Evolutionary conservation across 2,888 invertebrate genomes (phyloP).

Genomic region (Sturmia bella): DNA sequence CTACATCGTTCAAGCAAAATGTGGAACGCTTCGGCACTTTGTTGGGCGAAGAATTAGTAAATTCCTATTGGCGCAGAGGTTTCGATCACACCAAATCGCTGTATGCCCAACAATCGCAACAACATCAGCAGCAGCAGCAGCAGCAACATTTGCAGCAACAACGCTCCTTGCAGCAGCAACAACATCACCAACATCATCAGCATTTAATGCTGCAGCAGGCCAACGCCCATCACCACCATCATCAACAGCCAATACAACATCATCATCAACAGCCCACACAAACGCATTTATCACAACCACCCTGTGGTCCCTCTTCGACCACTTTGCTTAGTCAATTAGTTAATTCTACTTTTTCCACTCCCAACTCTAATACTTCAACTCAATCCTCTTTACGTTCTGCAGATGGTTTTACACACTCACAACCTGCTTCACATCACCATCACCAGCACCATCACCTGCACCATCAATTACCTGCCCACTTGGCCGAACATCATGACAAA

Average conservation of each 20-base stretch:
- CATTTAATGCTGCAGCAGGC: slow-evolving; percentile 67
- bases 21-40: slow-evolving; percentile 88
- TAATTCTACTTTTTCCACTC: slow-evolving; percentile 80
- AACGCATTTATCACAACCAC: slow-evolving; percentile 70
- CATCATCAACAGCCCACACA: slow-evolving; percentile 68
- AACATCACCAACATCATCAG: slow-evolving; percentile 70
- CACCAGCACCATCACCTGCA: slow-evolving; percentile 70
- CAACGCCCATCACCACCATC: slow-evolving; percentile 70
- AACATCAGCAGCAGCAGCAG: slow-evolving; percentile 52
- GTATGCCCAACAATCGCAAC: slow-evolving; percentile 76
- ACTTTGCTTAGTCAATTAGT: slow-evolving; percentile 82
- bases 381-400: slow-evolving; percentile 77
- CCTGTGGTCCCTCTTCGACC: slow-evolving; percentile 82
- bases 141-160: slow-evolving; percentile 77
- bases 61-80: slow-evolving; percentile 89
- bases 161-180: slow-evolving; percentile 64
- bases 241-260: slow-evolving; percentile 56
- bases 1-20: slow-evolving; percentile 80
- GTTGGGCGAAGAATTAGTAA: slow-evolving; percentile 90
- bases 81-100: slow-evolving; percentile 83
- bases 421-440: slow-evolving; percentile 69
- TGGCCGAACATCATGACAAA: slow-evolving; percentile 73
- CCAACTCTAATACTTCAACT: slow-evolving; percentile 70
- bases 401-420: slow-evolving; percentile 74
- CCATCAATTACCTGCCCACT: slow-evolving; percentile 66